A percentile compares a stretch with the other conserved stretches of the same genome.
phyloP scores from a whole-genome alignment of 2,888 invertebrate species.

The Leuctra nigra region DNA sequence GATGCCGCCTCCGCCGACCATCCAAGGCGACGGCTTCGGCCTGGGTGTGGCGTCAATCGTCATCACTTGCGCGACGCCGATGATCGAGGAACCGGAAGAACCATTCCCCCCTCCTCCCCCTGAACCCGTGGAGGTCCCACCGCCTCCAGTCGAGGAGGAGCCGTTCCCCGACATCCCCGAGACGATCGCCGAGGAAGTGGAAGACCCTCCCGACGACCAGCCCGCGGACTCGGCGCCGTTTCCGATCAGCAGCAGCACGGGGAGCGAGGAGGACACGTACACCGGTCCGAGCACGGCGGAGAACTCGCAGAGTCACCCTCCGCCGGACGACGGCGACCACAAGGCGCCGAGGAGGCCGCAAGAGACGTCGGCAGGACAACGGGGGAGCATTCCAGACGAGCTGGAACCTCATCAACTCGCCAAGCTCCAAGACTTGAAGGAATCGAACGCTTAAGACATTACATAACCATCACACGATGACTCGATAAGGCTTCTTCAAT shows the following conservation, averaged over 20 bases:
- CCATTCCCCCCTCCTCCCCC: conserved; percentile 57
- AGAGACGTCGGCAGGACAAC: conserved; percentile 24
- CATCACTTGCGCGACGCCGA: conserved; percentile 89
- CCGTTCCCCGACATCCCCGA: conserved; percentile 25
- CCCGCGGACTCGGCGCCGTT: conserved; percentile 53
- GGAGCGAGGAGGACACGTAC: conserved; percentile 56
- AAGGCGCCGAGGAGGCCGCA: conserved; percentile 16
- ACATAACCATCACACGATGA: not conserved
- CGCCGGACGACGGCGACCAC: conserved; percentile 24
- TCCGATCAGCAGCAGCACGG: conserved; percentile 58
- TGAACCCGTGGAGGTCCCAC: conserved; percentile 29
- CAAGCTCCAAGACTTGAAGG: conserved; percentile 79
- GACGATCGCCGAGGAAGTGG: conserved; percentile 29
- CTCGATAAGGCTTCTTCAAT: not conserved
- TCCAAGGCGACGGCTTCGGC: conserved; percentile 49
- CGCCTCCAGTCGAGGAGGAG: conserved; percentile 18
- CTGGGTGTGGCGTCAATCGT: conserved; percentile 85
- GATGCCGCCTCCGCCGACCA: conserved; percentile 31
- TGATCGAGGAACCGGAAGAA: conserved; percentile 78
- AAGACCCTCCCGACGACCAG: conserved; percentile 45
- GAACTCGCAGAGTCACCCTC: conserved; percentile 50
- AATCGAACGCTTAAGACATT: conserved; percentile 72
- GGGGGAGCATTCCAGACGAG: conserved; percentile 63
- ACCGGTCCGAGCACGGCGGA: conserved; percentile 56
- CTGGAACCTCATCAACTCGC: conserved; percentile 83